phyloP scores from a whole-genome alignment of 2,888 invertebrate species.

The Allacma fusca region DNA sequence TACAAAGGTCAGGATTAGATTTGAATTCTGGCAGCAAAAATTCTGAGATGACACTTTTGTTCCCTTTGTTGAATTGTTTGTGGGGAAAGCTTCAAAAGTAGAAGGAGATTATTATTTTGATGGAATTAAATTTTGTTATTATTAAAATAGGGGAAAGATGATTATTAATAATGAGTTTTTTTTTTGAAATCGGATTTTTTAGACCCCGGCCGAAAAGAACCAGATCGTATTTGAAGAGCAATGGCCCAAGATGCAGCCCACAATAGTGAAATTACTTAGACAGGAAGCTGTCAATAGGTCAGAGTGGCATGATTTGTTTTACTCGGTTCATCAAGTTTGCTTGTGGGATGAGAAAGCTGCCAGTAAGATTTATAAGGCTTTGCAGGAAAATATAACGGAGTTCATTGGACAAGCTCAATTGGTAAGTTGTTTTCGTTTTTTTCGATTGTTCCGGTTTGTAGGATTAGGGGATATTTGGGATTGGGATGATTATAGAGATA shows the following conservation, averaged over 20 bases:
- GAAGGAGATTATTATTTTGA: too few species aligned
- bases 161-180: too few species aligned
- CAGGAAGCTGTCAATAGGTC: constrained; percentile 88
- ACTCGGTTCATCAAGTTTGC: constrained; percentile 93
- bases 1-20: too few species aligned
- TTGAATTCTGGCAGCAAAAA: too few species aligned
- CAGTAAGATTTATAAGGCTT: constrained; percentile 81
- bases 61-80: too few species aligned
- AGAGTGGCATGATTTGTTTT: constrained; percentile 99
- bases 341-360: constrained; percentile 97
- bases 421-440: constrained; percentile 41
- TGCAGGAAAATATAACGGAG: constrained; percentile 90
- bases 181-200: background rate
- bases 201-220: constrained; percentile 69
- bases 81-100: too few species aligned
- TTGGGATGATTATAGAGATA: too few species aligned
- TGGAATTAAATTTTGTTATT: too few species aligned
- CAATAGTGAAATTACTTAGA: constrained; percentile 89
- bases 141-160: too few species aligned
- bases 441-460: background rate
- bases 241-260: constrained; percentile 95
- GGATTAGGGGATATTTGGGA: background rate
- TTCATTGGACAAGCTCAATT: constrained; percentile 85
- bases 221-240: constrained; percentile 91
- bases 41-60: too few species aligned